These are phyloP conservation scores for Pristiophorus japonicus DNA, from an alignment of 2,113 vertebrate species.

Conservation along the genomic window DNA sequence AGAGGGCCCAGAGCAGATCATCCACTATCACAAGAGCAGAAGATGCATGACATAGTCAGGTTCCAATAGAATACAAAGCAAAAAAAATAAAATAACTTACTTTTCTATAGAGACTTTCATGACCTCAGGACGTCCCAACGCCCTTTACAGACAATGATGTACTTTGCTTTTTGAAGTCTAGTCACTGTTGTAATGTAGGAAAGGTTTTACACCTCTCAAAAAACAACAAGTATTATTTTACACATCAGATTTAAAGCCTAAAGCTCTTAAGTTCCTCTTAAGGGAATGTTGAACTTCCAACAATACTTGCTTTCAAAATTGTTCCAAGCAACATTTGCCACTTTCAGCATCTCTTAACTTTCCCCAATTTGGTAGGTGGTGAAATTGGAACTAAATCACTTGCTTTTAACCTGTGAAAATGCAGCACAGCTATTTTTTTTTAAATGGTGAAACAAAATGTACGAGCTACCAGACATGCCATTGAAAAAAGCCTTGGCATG, in stretches of 20 bases:
- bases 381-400: background rate
- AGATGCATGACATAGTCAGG: background rate
- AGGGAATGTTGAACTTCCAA: background rate
- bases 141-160: background rate
- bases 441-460: background rate
- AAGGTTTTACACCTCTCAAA: background rate
- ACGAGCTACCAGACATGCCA: background rate
- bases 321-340: background rate
- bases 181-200: background rate
- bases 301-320: conserved; percentile 4
- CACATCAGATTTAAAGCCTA: background rate
- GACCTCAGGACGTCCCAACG: background rate
- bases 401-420: background rate
- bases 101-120: background rate
- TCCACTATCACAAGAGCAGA: background rate
- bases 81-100: background rate
- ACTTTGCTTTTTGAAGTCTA: background rate
- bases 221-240: background rate
- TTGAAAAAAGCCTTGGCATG: background rate
- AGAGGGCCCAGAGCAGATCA: background rate
- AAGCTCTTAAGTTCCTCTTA: too few species aligned
- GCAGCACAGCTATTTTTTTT: background rate
- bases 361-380: background rate
- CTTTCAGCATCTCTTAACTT: background rate
- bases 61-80: background rate